These are phyloP conservation scores for Caenorhabditis panamensis DNA, from an alignment of 2,888 invertebrate genomes.

Conservation along the genomic window DNA sequence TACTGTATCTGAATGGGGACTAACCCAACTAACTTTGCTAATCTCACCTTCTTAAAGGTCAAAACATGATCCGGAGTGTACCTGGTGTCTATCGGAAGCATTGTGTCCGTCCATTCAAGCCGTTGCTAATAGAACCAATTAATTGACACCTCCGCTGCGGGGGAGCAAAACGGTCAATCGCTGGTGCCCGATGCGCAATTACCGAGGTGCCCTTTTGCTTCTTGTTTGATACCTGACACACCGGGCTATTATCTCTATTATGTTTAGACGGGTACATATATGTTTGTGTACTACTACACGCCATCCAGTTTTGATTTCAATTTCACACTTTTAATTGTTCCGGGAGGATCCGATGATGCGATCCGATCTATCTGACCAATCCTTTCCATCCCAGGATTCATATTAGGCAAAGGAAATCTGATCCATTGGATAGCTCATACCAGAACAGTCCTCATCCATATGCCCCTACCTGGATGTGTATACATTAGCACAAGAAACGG, in stretches of 20 bases:
- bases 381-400: slow-evolving; percentile 16
- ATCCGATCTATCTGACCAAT: no score
- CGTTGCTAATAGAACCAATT: slow-evolving; percentile 39
- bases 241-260: slow-evolving; percentile 56
- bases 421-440: not conserved
- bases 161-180: slow-evolving; percentile 40
- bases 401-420: not conserved
- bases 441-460: slow-evolving; percentile 9
- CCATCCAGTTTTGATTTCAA: slow-evolving; percentile 52
- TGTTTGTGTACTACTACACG: slow-evolving; percentile 20
- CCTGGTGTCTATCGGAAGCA: slow-evolving; percentile 15
- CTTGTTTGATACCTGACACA: slow-evolving; percentile 52
- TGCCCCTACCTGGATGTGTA: no score
- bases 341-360: slow-evolving; percentile 31
- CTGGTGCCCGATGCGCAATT: slow-evolving; percentile 22
- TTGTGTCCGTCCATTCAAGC: slow-evolving; percentile 40
- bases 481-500: no score
- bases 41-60: not conserved
- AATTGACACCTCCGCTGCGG: slow-evolving; percentile 40
- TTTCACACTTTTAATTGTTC: slow-evolving; percentile 52
- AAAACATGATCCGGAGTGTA: not conserved
- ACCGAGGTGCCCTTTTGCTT: slow-evolving; percentile 46
- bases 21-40: slow-evolving; percentile 21
- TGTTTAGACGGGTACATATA: slow-evolving; percentile 33
- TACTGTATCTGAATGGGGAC: no score